phyloP scores from a whole-genome alignment of 2,113 vertebrate species.

The Pavo muticus region DNA sequence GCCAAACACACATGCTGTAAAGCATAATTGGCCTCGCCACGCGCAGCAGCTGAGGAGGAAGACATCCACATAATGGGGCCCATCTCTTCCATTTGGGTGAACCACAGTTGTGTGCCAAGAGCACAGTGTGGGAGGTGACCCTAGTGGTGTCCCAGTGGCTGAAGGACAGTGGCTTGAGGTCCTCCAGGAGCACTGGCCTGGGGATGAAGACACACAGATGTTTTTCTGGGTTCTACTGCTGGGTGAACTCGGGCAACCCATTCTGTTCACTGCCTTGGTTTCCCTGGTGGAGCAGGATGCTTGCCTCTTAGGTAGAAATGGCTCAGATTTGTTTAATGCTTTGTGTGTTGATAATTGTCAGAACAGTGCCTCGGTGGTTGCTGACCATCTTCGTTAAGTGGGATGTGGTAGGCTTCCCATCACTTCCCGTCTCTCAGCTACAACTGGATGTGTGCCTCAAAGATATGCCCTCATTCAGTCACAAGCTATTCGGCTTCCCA shows the following conservation, averaged over 20 bases:
- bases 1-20: not conserved
- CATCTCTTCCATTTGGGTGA: not conserved
- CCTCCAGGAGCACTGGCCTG: not conserved
- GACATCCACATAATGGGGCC: rapidly evolving
- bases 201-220: not conserved
- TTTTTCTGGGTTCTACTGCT: not conserved
- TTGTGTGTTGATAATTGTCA: not conserved
- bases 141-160: not conserved
- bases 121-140: not conserved
- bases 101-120: not conserved
- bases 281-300: not conserved
- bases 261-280: not conserved
- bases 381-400: not conserved
- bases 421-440: not conserved
- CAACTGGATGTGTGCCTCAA: not conserved
- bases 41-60: not conserved
- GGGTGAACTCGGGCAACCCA: not conserved
- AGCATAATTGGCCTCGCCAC: not conserved
- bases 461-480: not conserved
- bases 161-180: not conserved
- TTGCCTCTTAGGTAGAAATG: not conserved
- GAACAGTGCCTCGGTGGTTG: not conserved
- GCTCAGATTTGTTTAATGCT: not conserved
- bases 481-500: not conserved
- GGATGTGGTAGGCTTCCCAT: not conserved